Conservation (phyloP, 2,888 invertebrate genomes). For the Rotaria magnacalcarata region DNA sequence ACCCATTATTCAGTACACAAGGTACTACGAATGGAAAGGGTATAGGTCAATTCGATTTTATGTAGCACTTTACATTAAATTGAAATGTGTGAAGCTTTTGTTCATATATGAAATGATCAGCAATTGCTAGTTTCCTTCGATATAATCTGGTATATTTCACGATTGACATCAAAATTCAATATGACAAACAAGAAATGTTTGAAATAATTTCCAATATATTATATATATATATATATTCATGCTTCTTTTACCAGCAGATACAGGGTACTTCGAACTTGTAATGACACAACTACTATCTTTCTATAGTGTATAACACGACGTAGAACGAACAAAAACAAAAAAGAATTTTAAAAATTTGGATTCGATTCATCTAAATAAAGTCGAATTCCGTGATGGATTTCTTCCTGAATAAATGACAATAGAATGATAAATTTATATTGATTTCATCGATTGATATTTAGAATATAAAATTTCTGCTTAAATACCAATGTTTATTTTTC, state of each 20-base stretch:
- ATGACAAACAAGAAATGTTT: background rate
- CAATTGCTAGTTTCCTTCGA: background rate
- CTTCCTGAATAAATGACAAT: too few species aligned
- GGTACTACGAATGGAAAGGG: background rate
- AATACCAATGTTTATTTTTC: background rate
- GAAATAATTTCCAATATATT: background rate
- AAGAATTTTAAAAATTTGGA: too few species aligned
- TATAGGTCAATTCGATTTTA: background rate
- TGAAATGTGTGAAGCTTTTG: background rate
- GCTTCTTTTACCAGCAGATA: too few species aligned
- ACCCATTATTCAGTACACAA: background rate
- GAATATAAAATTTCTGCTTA: background rate
- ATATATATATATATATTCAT: background rate
- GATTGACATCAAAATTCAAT: background rate
- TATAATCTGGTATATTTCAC: background rate
- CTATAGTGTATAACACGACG: too few species aligned
- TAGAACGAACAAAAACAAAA: too few species aligned
- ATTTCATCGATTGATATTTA: too few species aligned
- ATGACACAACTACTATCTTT: too few species aligned
- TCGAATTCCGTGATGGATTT: too few species aligned
- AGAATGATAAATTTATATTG: too few species aligned
- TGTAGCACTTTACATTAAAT: background rate
- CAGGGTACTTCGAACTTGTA: too few species aligned
- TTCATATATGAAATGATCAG: background rate
- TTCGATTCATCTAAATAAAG: too few species aligned